Conservation (phyloP, 1,140 invertebrate species). For the Physella acuta region DNA sequence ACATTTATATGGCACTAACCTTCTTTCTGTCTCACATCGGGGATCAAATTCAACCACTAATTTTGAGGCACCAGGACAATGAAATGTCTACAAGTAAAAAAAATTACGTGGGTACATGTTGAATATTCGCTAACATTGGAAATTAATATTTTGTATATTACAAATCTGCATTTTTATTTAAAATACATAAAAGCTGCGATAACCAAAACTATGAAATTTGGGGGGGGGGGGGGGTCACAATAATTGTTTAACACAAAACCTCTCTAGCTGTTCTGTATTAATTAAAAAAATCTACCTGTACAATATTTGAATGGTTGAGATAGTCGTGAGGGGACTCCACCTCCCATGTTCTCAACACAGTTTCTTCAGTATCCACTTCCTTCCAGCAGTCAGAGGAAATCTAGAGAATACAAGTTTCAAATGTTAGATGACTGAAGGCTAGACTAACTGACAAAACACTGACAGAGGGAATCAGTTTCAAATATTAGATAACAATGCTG, state of each 20-base stretch:
- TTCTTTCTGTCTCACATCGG: conserved; percentile 56
- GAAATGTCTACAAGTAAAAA: conserved; percentile 38
- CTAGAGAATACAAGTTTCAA: conserved; percentile 31
- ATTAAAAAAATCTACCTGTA: conserved; percentile 49
- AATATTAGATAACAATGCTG: background rate
- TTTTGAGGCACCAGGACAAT: conserved; percentile 55
- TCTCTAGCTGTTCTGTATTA: too few relatives aligned
- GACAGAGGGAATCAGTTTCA: too few relatives aligned
- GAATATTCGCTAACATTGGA: background rate
- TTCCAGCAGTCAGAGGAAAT: conserved; percentile 51
- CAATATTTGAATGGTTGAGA: conserved; percentile 53
- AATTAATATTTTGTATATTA: background rate
- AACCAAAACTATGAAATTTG: background rate
- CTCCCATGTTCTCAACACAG: conserved; percentile 54
- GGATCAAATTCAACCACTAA: conserved; percentile 56
- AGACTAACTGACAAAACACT: background rate
- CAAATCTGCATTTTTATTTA: background rate
- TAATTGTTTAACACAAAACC: too few relatives aligned
- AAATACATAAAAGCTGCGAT: background rate
- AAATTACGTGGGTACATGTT: background rate
- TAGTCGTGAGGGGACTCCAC: conserved; percentile 58
- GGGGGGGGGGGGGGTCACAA: too few relatives aligned
- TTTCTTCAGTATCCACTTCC: conserved; percentile 50
- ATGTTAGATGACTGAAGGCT: background rate
- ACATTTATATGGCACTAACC: conserved; percentile 31